phyloP scores from a whole-genome alignment of 2,888 invertebrate genomes.

The Rhamnusium bicolor region DNA sequence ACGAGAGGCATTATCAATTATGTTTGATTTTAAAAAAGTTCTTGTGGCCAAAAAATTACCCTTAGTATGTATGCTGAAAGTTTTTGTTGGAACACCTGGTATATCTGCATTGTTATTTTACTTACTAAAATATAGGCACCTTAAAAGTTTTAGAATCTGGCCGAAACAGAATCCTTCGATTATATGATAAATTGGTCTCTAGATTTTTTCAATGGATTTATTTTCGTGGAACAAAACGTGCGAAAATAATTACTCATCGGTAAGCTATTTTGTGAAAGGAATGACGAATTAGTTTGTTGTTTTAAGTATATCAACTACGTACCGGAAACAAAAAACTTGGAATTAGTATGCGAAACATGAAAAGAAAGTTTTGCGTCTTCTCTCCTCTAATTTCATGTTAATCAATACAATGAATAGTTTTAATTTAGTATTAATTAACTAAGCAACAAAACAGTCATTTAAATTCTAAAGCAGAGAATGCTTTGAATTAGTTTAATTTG shows the following conservation, averaged over 20 bases:
- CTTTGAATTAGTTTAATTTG: not conserved
- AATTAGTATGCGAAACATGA: constrained; percentile 14
- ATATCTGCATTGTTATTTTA: too few relatives aligned
- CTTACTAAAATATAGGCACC: not conserved
- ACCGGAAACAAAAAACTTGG: not conserved
- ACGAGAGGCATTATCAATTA: too few relatives aligned
- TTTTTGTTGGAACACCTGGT: too few relatives aligned
- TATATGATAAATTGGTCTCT: not conserved
- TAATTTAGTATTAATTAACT: too few relatives aligned
- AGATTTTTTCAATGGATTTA: not conserved
- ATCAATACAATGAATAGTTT: constrained; percentile 2
- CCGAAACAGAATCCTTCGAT: not conserved
- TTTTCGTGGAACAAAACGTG: constrained; percentile 7
- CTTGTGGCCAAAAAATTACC: too few relatives aligned
- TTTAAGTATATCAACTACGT: constrained; percentile 16
- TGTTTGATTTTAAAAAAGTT: too few relatives aligned
- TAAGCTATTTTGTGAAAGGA: constrained; percentile 15
- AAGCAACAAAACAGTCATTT: not conserved
- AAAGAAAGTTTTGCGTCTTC: constrained; percentile 7
- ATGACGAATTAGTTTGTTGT: constrained; percentile 15
- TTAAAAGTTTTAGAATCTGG: not conserved
- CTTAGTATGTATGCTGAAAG: too few relatives aligned
- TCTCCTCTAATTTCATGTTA: constrained; percentile 2
- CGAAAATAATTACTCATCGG: constrained; percentile 3
- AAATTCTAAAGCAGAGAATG: not conserved